phyloP scores from a whole-genome alignment of 2,797 vertebrate species.

The Diplodus puntazzo region DNA sequence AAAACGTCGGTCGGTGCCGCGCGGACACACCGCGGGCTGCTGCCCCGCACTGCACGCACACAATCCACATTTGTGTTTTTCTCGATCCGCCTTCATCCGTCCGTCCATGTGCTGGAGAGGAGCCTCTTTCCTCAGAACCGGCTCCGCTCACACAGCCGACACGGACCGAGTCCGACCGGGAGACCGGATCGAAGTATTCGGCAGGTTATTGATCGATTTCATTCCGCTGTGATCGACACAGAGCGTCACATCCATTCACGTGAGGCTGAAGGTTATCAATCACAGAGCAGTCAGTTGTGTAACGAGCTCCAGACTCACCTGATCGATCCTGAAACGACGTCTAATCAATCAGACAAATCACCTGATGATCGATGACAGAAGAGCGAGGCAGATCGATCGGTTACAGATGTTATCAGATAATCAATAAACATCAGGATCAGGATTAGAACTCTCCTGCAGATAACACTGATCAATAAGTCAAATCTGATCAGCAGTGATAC shows the following conservation, averaged over 20 bases:
- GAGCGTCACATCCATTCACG: background rate
- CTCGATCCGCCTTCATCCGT: conserved; percentile 23
- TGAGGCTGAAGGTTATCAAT: conserved; percentile 27
- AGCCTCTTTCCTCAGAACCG: conserved; percentile 20
- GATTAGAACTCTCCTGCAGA: too few species aligned
- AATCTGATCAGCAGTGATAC: background rate
- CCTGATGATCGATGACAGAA: background rate
- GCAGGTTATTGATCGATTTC: background rate
- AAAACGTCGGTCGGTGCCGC: background rate
- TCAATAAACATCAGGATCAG: background rate
- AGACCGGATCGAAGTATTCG: background rate
- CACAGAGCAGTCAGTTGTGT: background rate
- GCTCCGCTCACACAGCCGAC: background rate
- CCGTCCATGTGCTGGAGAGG: conserved; percentile 39
- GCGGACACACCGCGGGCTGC: background rate
- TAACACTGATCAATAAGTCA: background rate
- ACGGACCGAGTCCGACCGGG: background rate
- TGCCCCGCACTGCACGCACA: background rate
- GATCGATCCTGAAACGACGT: background rate
- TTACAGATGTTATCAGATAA: background rate
- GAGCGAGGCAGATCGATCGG: background rate
- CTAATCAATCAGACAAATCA: conserved; percentile 1
- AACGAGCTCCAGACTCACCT: background rate
- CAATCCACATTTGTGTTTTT: background rate
- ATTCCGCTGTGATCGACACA: conserved; percentile 3